Conservation (phyloP, 2,888 invertebrate species). For the Pammene fasciana region DNA sequence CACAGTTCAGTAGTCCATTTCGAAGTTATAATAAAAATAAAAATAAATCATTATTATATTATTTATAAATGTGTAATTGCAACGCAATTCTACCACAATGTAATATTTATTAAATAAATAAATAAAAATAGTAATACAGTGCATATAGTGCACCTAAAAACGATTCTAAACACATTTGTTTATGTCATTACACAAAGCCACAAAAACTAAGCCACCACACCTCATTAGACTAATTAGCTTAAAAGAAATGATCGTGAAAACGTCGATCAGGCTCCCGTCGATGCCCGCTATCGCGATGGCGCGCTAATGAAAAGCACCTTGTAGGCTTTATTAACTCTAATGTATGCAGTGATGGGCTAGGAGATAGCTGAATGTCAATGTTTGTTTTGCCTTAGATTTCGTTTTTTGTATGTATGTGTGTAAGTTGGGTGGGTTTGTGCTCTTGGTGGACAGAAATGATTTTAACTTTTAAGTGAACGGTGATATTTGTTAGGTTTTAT, state of each 20-base stretch:
- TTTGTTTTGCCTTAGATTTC: slow-evolving; percentile 39
- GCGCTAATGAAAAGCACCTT: slow-evolving; percentile 78
- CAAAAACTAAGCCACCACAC: slow-evolving; percentile 50
- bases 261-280: slow-evolving; percentile 63
- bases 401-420: slow-evolving; percentile 35
- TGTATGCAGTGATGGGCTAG: slow-evolving; percentile 70
- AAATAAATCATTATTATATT: too few species aligned
- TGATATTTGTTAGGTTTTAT: background rate
- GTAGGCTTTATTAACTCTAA: slow-evolving; percentile 80
- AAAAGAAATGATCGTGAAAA: slow-evolving; percentile 64
- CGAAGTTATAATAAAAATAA: too few species aligned
- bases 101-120: too few species aligned
- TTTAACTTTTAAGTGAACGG: background rate
- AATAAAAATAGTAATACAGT: too few species aligned
- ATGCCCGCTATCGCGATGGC: slow-evolving; percentile 73
- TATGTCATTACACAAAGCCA: background rate
- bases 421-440: slow-evolving; percentile 10
- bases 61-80: too few species aligned
- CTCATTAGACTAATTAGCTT: slow-evolving; percentile 79
- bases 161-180: background rate
- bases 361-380: slow-evolving; percentile 44
- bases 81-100: too few species aligned
- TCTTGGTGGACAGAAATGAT: background rate
- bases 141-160: background rate
- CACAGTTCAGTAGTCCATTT: too few species aligned